Percentiles rank a stretch among this genome's conserved stretches.
phyloP scores from a whole-genome alignment of 1,140 invertebrate genomes.

The Semibalanus balanoides region DNA sequence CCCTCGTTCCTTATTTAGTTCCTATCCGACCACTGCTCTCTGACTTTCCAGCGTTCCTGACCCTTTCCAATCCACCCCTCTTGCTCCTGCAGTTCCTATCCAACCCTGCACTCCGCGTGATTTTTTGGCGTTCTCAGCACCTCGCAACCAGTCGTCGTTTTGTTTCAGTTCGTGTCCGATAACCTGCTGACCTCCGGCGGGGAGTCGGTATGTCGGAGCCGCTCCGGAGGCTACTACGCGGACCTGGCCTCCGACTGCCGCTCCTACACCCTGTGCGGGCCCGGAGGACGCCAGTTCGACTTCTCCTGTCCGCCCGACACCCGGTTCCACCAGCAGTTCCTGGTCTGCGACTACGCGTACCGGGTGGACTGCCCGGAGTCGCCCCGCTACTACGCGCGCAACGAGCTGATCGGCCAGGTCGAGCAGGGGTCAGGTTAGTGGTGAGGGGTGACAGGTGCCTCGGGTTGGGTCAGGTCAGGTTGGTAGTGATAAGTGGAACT shows the following conservation, averaged over 20 bases:
- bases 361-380: slow-evolving; percentile 9
- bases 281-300: neutral
- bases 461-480: too few species aligned
- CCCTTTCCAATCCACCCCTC: too few species aligned
- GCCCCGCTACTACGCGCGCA: slow-evolving; percentile 4
- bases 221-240: neutral
- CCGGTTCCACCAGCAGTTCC: slow-evolving; percentile 13
- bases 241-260: neutral
- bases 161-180: neutral
- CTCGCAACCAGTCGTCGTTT: too few species aligned
- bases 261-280: neutral
- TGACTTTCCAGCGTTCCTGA: too few species aligned
- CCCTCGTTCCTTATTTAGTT: too few species aligned
- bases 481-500: too few species aligned
- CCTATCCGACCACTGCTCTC: too few species aligned
- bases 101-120: too few species aligned
- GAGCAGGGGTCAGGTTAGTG: neutral
- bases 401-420: neutral
- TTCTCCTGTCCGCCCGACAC: slow-evolving; percentile 11
- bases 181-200: neutral
- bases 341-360: slow-evolving; percentile 14
- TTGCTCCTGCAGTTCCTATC: too few species aligned
- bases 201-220: neutral
- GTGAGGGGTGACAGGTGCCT: too few species aligned
- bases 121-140: too few species aligned